Evolutionary conservation across 1,140 invertebrate species (phyloP).

Genomic region (Hycleus phaleratus): DNA sequence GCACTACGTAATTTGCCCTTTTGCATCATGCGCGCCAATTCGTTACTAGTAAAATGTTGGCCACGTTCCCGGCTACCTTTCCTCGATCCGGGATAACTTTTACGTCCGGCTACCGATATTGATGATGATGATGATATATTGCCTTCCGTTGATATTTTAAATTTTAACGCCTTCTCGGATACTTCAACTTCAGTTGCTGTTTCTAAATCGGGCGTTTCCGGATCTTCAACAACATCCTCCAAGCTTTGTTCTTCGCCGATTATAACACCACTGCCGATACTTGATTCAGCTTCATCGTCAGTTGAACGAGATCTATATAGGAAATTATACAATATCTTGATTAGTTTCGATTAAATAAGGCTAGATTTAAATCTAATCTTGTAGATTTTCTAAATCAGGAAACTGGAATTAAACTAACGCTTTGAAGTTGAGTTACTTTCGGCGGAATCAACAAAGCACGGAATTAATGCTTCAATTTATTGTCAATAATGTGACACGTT

Average conservation of each 20-base stretch:
- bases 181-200: slow-evolving; percentile 69
- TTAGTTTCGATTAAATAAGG: no score
- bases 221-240: slow-evolving; percentile 51
- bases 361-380: no score
- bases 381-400: no score
- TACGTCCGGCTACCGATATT: slow-evolving; percentile 40
- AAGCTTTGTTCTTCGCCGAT: slow-evolving; percentile 48
- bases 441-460: no score
- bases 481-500: no score
- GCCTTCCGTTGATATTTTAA: slow-evolving; percentile 64
- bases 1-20: slow-evolving; percentile 33
- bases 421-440: no score
- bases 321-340: not conserved
- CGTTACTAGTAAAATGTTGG: slow-evolving; percentile 35
- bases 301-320: slow-evolving; percentile 36
- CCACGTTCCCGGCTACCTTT: slow-evolving; percentile 51
- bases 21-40: slow-evolving; percentile 31
- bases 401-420: no score
- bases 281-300: slow-evolving; percentile 35
- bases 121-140: slow-evolving; percentile 22
- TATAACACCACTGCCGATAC: slow-evolving; percentile 21
- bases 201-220: slow-evolving; percentile 57
- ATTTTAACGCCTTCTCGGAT: slow-evolving; percentile 67
- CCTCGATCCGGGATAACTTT: slow-evolving; percentile 52
- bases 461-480: no score